These are phyloP conservation scores for Ctenopoma multispine DNA, from an alignment of 2,797 vertebrate species.

Conservation along the genomic window DNA sequence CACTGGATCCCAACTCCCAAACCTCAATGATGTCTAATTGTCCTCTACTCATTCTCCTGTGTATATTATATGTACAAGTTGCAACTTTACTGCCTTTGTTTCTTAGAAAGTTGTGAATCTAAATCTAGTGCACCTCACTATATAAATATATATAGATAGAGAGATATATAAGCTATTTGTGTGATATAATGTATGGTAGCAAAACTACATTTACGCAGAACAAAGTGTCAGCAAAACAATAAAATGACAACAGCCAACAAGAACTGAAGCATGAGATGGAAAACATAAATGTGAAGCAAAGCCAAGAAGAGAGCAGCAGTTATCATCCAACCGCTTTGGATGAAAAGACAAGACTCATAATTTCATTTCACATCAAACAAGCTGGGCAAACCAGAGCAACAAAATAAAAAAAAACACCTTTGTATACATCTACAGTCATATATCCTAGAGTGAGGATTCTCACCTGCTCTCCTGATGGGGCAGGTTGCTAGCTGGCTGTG, in stretches of 20 bases:
- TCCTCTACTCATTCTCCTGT: too few species aligned
- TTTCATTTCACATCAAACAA: slow-evolving; percentile 49
- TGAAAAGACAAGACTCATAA: slow-evolving; percentile 45
- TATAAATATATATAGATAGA: too few species aligned
- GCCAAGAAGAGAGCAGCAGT: slow-evolving; percentile 53
- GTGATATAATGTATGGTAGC: slow-evolving; percentile 14
- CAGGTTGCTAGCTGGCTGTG: slow-evolving; percentile 89
- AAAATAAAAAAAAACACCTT: slow-evolving; percentile 10
- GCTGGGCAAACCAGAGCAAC: slow-evolving; percentile 40
- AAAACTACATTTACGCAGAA: slow-evolving; percentile 17
- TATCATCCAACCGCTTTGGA: slow-evolving; percentile 66
- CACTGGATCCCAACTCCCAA: too few species aligned
- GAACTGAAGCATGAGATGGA: slow-evolving; percentile 71
- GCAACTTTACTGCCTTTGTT: not conserved
- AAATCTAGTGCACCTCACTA: not conserved
- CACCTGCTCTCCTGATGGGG: slow-evolving; percentile 92
- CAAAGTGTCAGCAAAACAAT: slow-evolving; percentile 29
- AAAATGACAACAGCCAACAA: slow-evolving; percentile 32
- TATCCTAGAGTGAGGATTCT: slow-evolving; percentile 81
- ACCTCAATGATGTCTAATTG: too few species aligned
- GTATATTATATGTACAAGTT: too few species aligned
- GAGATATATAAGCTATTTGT: too few species aligned
- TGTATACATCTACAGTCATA: slow-evolving; percentile 42
- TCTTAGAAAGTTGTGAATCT: not conserved
- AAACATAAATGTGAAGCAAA: slow-evolving; percentile 64